A percentile compares a stretch with the other conserved stretches of the same genome.
Conservation (phyloP, 1,140 invertebrate species). For the Gonatopus flavifemur region DNA sequence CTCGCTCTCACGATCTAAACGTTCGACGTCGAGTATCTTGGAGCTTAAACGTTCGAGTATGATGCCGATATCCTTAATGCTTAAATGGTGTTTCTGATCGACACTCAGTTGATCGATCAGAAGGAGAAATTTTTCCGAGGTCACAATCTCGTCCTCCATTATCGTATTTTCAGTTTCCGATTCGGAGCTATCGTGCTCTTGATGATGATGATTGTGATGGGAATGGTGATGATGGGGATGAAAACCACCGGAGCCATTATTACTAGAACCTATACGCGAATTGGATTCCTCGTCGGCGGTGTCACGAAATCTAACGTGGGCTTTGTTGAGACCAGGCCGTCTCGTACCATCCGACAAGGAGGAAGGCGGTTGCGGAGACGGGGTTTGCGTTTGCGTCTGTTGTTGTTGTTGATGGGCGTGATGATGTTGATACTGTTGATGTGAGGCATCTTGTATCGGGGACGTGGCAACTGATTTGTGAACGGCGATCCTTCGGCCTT, state of each 20-base stretch:
- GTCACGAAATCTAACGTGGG: conserved; percentile 56
- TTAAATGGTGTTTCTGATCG: conserved; percentile 86
- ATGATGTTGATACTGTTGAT: conserved; percentile 59
- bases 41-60: conserved; percentile 88
- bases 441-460: conserved; percentile 81
- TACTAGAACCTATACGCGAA: conserved; percentile 18
- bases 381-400: conserved; percentile 47
- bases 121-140: conserved; percentile 87
- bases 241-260: conserved; percentile 57
- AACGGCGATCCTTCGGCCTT: conserved; percentile 84
- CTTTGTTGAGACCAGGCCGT: conserved; percentile 52
- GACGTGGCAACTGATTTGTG: conserved; percentile 89
- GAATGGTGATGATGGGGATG: conserved; percentile 46
- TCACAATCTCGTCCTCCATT: conserved; percentile 84
- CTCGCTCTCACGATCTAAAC: conserved; percentile 85
- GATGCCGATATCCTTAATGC: conserved; percentile 93
- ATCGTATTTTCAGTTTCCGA: conserved; percentile 91
- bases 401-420: conserved; percentile 57
- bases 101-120: conserved; percentile 89
- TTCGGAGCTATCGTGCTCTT: conserved; percentile 82
- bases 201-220: conserved; percentile 43
- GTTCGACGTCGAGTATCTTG: conserved; percentile 90
- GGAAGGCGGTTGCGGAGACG: conserved; percentile 62
- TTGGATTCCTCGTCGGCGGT: conserved; percentile 58
- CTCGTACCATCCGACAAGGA: conserved; percentile 56